phyloP scores from a whole-genome alignment of 2,797 vertebrate species.

The Holocentrus rufus region DNA sequence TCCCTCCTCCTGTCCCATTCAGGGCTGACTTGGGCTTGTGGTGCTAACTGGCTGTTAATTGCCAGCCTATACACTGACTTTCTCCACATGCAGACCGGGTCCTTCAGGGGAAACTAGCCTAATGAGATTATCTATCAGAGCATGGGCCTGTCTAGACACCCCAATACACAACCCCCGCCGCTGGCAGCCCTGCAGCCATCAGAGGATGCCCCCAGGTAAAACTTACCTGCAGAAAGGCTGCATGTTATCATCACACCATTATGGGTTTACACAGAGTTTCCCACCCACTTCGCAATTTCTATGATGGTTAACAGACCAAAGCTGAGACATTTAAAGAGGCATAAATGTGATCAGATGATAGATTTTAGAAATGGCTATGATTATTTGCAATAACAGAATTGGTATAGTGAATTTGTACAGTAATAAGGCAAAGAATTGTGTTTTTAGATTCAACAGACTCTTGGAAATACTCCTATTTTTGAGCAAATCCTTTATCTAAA shows the following conservation, averaged over 20 bases:
- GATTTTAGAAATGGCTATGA: not conserved
- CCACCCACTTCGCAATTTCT: constrained; percentile 54
- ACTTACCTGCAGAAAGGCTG: constrained; percentile 72
- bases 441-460: not conserved
- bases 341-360: constrained; percentile 1
- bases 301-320: constrained; percentile 42
- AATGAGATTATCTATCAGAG: constrained; percentile 85
- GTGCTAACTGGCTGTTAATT: constrained; percentile 84
- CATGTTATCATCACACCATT: constrained; percentile 71
- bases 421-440: not conserved
- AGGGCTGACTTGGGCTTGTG: constrained; percentile 69
- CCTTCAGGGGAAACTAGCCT: constrained; percentile 79
- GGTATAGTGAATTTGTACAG: not conserved
- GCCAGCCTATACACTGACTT: constrained; percentile 63
- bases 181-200: constrained; percentile 21
- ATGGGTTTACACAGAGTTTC: constrained; percentile 75
- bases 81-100: constrained; percentile 75
- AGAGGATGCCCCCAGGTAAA: constrained; percentile 71
- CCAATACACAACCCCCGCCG: constrained; percentile 80
- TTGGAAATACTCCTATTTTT: not conserved
- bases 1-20: constrained; percentile 63
- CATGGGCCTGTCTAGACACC: constrained; percentile 83
- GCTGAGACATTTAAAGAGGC: not conserved
- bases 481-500: not conserved
- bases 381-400: not conserved